Evolutionary conservation across 2,888 invertebrate species (phyloP).

Genomic region (Elegia similella): DNA sequence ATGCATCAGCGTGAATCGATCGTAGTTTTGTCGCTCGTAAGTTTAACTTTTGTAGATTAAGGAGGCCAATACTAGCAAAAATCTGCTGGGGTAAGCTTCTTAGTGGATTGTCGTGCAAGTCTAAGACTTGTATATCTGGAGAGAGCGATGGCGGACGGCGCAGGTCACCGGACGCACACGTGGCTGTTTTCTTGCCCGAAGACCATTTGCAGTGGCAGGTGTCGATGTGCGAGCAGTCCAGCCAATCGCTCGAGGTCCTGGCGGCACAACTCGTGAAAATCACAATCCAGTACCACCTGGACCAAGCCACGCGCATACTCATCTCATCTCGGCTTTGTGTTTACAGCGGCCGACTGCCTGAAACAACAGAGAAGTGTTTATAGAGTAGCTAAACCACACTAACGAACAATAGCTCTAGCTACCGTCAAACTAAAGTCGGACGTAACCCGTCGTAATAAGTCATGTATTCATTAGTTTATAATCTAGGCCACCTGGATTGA

Average conservation of each 20-base stretch:
- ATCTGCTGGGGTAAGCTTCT: slow-evolving; percentile 88
- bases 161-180: slow-evolving; percentile 91
- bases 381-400: slow-evolving; percentile 52
- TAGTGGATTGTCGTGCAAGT: slow-evolving; percentile 91
- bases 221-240: slow-evolving; percentile 91
- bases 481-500: not conserved
- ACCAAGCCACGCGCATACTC: slow-evolving; percentile 81
- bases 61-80: slow-evolving; percentile 88
- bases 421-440: slow-evolving; percentile 21
- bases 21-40: slow-evolving; percentile 88
- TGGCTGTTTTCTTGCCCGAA: slow-evolving; percentile 93
- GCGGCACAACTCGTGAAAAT: slow-evolving; percentile 76
- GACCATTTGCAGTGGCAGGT: slow-evolving; percentile 96
- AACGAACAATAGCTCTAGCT: slow-evolving; percentile 34
- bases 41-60: slow-evolving; percentile 92
- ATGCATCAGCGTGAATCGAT: slow-evolving; percentile 91
- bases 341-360: slow-evolving; percentile 77
- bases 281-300: slow-evolving; percentile 79
- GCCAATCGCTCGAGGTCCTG: slow-evolving; percentile 87
- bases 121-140: slow-evolving; percentile 85
- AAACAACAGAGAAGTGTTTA: slow-evolving; percentile 63
- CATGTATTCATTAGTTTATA: slow-evolving; percentile 2
- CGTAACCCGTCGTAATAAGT: not conserved
- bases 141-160: slow-evolving; percentile 86
- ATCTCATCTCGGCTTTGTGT: slow-evolving; percentile 78